Conservation (phyloP, 2,888 invertebrate species). For the Lochmaea crataegi region DNA sequence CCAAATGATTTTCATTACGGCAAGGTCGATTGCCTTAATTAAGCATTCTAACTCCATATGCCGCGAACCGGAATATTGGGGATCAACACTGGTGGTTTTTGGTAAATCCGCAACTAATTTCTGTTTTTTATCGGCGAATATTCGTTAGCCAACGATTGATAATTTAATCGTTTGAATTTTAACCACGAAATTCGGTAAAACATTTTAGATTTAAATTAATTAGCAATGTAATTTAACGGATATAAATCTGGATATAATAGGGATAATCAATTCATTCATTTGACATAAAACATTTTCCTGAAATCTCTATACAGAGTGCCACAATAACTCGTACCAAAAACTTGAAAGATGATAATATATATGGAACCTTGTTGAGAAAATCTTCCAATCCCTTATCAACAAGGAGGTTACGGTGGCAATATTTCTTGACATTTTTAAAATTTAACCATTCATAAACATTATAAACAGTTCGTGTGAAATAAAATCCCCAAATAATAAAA, state of each 20-base stretch:
- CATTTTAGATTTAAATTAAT: neutral
- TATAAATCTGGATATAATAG: neutral
- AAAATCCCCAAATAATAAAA: too few relatives aligned
- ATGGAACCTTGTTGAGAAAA: too few relatives aligned
- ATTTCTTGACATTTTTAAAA: too few relatives aligned
- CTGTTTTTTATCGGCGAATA: neutral
- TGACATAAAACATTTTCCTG: too few relatives aligned
- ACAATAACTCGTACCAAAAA: too few relatives aligned
- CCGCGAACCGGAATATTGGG: slow-evolving; percentile 16
- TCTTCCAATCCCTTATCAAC: too few relatives aligned
- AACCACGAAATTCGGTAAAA: neutral
- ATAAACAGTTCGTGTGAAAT: too few relatives aligned
- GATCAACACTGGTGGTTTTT: slow-evolving; percentile 21
- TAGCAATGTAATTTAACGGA: neutral
- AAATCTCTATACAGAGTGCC: too few relatives aligned
- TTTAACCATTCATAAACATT: too few relatives aligned
- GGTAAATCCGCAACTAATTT: slow-evolving; percentile 22
- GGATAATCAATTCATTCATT: too few relatives aligned
- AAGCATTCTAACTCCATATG: slow-evolving; percentile 31
- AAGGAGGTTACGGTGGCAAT: too few relatives aligned
- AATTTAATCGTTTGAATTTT: neutral
- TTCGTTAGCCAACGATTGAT: neutral
- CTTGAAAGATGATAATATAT: too few relatives aligned
- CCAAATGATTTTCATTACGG: slow-evolving; percentile 39
- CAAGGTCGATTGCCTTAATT: slow-evolving; percentile 36